These are phyloP conservation scores for Listronotus bonariensis DNA, from an alignment of 1,140 invertebrate species.

Conservation along the genomic window DNA sequence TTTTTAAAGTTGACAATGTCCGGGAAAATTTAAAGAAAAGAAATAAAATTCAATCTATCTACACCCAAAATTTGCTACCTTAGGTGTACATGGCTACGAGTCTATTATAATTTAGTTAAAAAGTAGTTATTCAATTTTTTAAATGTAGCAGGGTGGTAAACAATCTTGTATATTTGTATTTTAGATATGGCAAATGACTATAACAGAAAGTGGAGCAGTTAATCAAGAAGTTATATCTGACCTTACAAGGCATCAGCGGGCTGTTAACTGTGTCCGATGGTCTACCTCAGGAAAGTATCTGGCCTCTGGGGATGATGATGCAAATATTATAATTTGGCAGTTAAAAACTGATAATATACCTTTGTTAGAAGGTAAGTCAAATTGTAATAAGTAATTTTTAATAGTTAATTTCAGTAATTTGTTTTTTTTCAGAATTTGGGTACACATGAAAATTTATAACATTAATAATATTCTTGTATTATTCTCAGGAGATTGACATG, in stretches of 20 bases:
- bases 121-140: background rate
- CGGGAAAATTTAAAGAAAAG: too few relatives aligned
- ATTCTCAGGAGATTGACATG: too few relatives aligned
- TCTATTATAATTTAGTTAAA: background rate
- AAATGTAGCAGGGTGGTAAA: slow-evolving; percentile 7
- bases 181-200: slow-evolving; percentile 85
- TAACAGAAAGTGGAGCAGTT: slow-evolving; percentile 67
- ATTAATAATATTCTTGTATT: too few relatives aligned
- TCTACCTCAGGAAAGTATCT: slow-evolving; percentile 83
- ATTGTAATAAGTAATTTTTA: background rate
- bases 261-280: slow-evolving; percentile 89
- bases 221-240: slow-evolving; percentile 82
- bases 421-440: too few relatives aligned
- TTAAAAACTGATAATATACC: slow-evolving; percentile 72
- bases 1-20: background rate
- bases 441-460: too few relatives aligned
- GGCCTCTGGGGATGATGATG: slow-evolving; percentile 93
- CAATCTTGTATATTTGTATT: slow-evolving; percentile 41
- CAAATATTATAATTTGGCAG: slow-evolving; percentile 89
- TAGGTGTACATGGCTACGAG: background rate
- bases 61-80: too few relatives aligned
- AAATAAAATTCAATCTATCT: too few relatives aligned
- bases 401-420: too few relatives aligned
- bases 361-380: slow-evolving; percentile 51
- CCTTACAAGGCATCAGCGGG: slow-evolving; percentile 84